These are phyloP conservation scores for Larimichthys polyactis DNA, from an alignment of 2,113 vertebrate genomes.

Conservation along the genomic window DNA sequence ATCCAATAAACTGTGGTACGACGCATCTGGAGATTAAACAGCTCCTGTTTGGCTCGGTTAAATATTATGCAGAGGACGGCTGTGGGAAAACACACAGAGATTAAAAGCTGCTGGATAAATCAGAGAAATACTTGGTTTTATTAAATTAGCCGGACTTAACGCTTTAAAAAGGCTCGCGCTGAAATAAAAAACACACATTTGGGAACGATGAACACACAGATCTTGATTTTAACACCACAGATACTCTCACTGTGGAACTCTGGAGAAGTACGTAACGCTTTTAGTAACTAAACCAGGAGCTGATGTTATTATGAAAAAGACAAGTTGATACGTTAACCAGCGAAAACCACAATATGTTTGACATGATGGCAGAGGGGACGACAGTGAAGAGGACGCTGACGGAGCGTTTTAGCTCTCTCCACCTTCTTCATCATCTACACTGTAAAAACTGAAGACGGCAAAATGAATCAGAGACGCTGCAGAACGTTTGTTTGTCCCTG, in stretches of 20 bases:
- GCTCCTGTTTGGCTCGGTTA: neutral
- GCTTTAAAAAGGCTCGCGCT: too few relatives aligned
- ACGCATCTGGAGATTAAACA: neutral
- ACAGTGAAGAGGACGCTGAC: too few relatives aligned
- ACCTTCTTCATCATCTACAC: neutral
- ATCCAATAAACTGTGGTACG: neutral
- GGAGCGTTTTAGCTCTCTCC: too few relatives aligned
- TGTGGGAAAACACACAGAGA: slow-evolving; percentile 1
- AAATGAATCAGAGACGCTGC: too few relatives aligned
- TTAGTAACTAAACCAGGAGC: too few relatives aligned
- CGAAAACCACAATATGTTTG: too few relatives aligned
- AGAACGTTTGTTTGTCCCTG: neutral
- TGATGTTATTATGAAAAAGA: too few relatives aligned
- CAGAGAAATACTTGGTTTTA: neutral
- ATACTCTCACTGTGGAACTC: too few relatives aligned
- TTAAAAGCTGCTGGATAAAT: neutral
- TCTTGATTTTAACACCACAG: neutral
- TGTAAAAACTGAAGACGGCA: neutral
- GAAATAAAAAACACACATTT: neutral
- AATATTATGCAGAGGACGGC: neutral
- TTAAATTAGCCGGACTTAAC: neutral
- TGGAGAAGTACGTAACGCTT: too few relatives aligned
- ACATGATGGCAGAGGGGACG: too few relatives aligned
- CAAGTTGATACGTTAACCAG: too few relatives aligned
- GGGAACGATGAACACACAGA: neutral